Conservation (phyloP, 2,888 invertebrate species). For the Seira sanloemensis region DNA sequence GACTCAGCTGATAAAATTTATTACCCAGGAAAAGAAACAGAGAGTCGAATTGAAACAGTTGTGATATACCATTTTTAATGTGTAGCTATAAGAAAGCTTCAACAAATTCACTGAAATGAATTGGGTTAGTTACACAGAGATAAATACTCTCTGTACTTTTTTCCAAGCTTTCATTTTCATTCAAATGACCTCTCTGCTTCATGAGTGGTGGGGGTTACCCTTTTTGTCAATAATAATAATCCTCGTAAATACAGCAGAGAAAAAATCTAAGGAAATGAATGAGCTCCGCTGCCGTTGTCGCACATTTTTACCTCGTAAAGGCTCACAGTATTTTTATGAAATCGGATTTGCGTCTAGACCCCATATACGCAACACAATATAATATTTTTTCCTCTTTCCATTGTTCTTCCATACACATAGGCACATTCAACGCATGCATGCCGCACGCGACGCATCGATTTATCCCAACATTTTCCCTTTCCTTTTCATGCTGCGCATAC, state of each 20-base stretch:
- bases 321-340: not conserved
- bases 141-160: slow-evolving; percentile 26
- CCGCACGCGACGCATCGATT: slow-evolving; percentile 63
- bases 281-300: slow-evolving; percentile 32
- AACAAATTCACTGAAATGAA: slow-evolving; percentile 28
- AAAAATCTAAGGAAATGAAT: slow-evolving; percentile 24
- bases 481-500: slow-evolving; percentile 30
- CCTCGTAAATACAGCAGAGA: slow-evolving; percentile 17
- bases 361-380: too few relatives aligned
- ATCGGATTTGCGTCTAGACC: not conserved
- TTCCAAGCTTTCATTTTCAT: slow-evolving; percentile 50
- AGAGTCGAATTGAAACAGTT: too few relatives aligned
- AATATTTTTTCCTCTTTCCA: too few relatives aligned
- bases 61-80: too few relatives aligned
- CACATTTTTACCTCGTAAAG: slow-evolving; percentile 58
- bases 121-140: slow-evolving; percentile 31
- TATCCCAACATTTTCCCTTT: slow-evolving; percentile 38
- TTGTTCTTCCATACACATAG: too few relatives aligned
- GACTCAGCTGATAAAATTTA: slow-evolving; percentile 45
- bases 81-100: too few relatives aligned
- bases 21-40: slow-evolving; percentile 16
- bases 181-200: slow-evolving; percentile 45
- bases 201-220: not conserved
- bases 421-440: slow-evolving; percentile 30
- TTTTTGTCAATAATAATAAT: slow-evolving; percentile 34